Conservation (phyloP, 2,113 vertebrate genomes). For the Pionites leucogaster region DNA sequence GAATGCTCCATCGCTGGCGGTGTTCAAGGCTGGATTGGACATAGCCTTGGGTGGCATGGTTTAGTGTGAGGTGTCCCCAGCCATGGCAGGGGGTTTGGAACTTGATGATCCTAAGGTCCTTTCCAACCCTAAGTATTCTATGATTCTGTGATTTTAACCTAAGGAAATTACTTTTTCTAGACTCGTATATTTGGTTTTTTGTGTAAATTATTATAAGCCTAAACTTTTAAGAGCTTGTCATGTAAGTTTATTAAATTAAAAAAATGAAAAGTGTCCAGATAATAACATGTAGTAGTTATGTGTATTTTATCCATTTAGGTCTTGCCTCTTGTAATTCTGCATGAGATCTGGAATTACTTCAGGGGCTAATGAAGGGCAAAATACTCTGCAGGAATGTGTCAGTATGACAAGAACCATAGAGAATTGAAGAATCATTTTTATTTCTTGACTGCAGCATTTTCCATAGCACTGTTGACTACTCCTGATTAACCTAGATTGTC, state of each 20-base stretch:
- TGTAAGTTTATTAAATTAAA: not conserved
- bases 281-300: not conserved
- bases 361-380: slow-evolving; percentile 34
- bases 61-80: no score
- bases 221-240: not conserved
- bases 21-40: no score
- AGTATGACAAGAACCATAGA: not conserved
- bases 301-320: not conserved
- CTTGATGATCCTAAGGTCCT: no score
- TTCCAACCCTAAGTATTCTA: no score
- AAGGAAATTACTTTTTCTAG: not conserved
- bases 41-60: no score
- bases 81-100: no score
- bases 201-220: not conserved
- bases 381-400: not conserved
- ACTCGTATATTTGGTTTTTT: not conserved
- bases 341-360: slow-evolving; percentile 25
- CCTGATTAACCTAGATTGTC: slow-evolving; percentile 43
- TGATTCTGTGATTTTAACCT: not conserved
- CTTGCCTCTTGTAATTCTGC: not conserved
- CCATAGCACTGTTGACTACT: not conserved
- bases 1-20: no score
- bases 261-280: not conserved
- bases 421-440: not conserved
- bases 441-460: slow-evolving; percentile 32